Percentiles rank a stretch among this genome's conserved stretches.
phyloP scores from a whole-genome alignment of 2,113 vertebrate species.

The human (Homo sapiens) region DNA sequence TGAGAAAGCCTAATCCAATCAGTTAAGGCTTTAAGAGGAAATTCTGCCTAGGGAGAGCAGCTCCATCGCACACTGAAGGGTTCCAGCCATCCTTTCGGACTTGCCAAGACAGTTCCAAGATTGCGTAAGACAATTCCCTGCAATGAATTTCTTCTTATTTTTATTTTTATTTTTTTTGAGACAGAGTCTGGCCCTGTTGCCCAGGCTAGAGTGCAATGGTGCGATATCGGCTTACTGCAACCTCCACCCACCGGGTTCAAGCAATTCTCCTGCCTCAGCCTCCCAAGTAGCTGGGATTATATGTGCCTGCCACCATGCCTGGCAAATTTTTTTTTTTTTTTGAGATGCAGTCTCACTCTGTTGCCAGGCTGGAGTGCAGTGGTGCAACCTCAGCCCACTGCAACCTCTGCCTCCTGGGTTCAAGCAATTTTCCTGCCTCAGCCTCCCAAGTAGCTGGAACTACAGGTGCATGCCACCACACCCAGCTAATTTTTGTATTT shows the following conservation, averaged over 20 bases:
- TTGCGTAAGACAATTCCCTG: neutral
- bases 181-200: neutral
- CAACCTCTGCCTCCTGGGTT: neutral
- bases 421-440: neutral
- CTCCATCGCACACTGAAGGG: neutral
- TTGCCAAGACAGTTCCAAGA: neutral
- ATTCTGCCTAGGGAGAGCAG: neutral
- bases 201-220: neutral
- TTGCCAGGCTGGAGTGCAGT: neutral
- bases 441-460: neutral
- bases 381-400: neutral
- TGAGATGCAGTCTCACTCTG: neutral
- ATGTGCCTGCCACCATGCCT: rapidly evolving
- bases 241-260: neutral
- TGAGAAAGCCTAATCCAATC: neutral
- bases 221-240: neutral
- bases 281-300: neutral
- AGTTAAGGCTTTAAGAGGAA: neutral
- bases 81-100: neutral
- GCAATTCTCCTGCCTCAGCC: neutral
- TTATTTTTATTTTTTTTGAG: neutral
- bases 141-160: neutral
- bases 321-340: neutral
- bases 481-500: no score
- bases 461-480: rapidly evolving